Conservation (phyloP, 2,888 invertebrate species). For the Drosophila paracracens region DNA sequence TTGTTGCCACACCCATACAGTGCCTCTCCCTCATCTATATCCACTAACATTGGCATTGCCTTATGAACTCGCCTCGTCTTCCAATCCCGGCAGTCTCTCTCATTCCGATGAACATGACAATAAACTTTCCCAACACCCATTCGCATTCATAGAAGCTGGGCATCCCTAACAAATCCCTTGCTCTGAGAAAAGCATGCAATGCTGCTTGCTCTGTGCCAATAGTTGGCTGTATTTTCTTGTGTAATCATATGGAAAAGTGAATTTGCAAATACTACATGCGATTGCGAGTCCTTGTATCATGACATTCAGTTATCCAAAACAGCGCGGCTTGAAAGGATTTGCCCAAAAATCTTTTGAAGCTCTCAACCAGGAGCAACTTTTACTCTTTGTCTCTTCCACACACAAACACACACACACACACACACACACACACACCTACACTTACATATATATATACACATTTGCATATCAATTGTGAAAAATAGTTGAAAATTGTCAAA, state of each 20-base stretch:
- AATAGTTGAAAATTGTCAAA: constrained; percentile 33
- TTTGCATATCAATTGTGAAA: constrained; percentile 64
- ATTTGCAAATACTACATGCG: constrained; percentile 78
- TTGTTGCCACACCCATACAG: constrained; percentile 43
- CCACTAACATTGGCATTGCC: constrained; percentile 31
- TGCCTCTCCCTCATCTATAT: background rate
- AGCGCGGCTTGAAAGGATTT: constrained; percentile 55
- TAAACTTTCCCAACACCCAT: constrained; percentile 47
- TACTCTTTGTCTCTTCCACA: constrained; percentile 32
- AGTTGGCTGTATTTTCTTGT: constrained; percentile 74
- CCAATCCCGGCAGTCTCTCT: constrained; percentile 31
- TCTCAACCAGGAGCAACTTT: constrained; percentile 33
- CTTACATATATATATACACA: constrained; percentile 21
- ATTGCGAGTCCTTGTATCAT: constrained; percentile 62
- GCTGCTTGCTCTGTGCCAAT: constrained; percentile 59
- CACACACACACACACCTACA: constrained; percentile 3
- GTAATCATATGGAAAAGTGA: constrained; percentile 81
- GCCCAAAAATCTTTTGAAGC: constrained; percentile 13
- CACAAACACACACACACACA: constrained; percentile 5
- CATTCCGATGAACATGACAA: constrained; percentile 48
- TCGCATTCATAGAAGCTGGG: constrained; percentile 7
- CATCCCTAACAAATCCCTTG: background rate
- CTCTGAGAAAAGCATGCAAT: constrained; percentile 12
- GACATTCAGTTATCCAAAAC: constrained; percentile 54
- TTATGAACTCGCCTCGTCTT: constrained; percentile 64